Evolutionary conservation across 2,888 invertebrate species (phyloP).

Genomic region (Caenorhabditis zanzibari): DNA sequence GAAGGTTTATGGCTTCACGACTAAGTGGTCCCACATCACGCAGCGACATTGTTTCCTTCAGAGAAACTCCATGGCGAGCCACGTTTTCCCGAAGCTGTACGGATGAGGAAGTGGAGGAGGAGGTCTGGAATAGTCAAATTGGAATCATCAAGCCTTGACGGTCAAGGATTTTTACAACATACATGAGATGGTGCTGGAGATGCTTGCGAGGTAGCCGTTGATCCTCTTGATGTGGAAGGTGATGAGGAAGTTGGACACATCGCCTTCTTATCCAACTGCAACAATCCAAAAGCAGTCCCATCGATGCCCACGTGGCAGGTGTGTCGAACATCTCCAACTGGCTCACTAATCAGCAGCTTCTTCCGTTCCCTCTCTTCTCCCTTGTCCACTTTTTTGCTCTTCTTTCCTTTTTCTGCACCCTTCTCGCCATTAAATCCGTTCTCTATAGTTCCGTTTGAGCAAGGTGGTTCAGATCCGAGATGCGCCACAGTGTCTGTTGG

Average conservation of each 20-base stretch:
- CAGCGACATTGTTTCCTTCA: constrained; percentile 72
- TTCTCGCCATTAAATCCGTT: constrained; percentile 50
- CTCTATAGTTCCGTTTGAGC: constrained; percentile 49
- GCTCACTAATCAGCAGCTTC: constrained; percentile 91
- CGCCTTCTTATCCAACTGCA: constrained; percentile 85
- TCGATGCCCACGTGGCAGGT: constrained; percentile 97
- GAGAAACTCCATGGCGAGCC: constrained; percentile 64
- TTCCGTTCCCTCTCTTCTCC: constrained; percentile 72
- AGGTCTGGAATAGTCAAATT: constrained; percentile 35
- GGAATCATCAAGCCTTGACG: neutral
- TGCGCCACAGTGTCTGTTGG: constrained; percentile 74
- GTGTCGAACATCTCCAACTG: constrained; percentile 97
- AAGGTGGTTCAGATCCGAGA: constrained; percentile 65
- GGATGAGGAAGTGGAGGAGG: constrained; percentile 56
- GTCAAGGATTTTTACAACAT: neutral
- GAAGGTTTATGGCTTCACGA: constrained; percentile 54
- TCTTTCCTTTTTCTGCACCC: constrained; percentile 61
- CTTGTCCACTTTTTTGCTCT: constrained; percentile 68
- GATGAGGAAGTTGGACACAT: constrained; percentile 73
- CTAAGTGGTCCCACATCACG: constrained; percentile 64
- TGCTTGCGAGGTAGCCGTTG: constrained; percentile 35
- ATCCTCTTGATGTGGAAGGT: constrained; percentile 61
- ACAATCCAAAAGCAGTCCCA: constrained; percentile 97
- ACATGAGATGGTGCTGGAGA: constrained; percentile 62
- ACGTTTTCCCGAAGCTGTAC: constrained; percentile 63